Conservation (phyloP, 1,140 invertebrate genomes). For the Leptinotarsa undecemlineata region DNA sequence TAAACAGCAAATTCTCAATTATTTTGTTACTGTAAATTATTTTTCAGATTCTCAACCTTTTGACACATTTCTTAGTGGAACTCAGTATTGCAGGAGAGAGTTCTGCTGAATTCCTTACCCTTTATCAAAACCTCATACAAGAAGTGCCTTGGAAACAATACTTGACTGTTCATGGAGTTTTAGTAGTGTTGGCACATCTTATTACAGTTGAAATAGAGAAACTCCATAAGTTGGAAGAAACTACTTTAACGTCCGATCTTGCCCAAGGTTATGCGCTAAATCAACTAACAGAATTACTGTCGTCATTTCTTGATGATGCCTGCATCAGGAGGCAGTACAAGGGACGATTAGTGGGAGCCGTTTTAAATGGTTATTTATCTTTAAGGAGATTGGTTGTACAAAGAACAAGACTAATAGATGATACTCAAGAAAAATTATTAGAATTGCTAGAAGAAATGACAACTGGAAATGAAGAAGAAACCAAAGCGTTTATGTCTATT, state of each 20-base stretch:
- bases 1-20: not conserved
- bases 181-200: constrained; percentile 81
- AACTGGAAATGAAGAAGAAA: constrained; percentile 88
- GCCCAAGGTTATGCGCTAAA: constrained; percentile 90
- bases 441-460: constrained; percentile 97
- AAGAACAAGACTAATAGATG: constrained; percentile 91
- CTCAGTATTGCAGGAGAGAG: constrained; percentile 84
- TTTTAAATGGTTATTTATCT: constrained; percentile 92
- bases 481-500: constrained; percentile 95
- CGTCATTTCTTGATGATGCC: constrained; percentile 80
- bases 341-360: constrained; percentile 81
- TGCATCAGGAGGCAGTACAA: constrained; percentile 88
- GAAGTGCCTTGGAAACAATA: constrained; percentile 92
- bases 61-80: constrained; percentile 87
- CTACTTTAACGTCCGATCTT: constrained; percentile 90
- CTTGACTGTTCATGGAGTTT: constrained; percentile 82
- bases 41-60: constrained; percentile 75
- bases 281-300: constrained; percentile 84
- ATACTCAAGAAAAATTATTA: constrained; percentile 93
- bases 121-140: constrained; percentile 84
- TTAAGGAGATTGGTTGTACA: constrained; percentile 90
- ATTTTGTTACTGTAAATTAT: not conserved
- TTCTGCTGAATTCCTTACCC: constrained; percentile 85
- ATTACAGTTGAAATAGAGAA: constrained; percentile 87
- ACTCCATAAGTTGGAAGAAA: constrained; percentile 83